These are phyloP conservation scores for Cranoglanis bouderius DNA, from an alignment of 2,113 vertebrate genomes.

Conservation along the genomic window DNA sequence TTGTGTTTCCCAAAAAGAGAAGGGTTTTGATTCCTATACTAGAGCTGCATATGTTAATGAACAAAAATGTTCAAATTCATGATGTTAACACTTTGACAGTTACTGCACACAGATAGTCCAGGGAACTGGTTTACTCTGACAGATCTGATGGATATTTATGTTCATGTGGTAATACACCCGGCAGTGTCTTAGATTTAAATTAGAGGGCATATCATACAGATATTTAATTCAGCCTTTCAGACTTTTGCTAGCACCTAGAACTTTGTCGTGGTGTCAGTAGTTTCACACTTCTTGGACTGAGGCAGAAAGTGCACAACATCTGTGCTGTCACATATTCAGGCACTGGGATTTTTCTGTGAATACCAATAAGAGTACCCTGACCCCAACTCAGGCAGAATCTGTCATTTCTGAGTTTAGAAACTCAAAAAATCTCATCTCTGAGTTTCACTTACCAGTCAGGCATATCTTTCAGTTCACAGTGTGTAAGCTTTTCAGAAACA, in stretches of 20 bases:
- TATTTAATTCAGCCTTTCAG: neutral
- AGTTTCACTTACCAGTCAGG: neutral
- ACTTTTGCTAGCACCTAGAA: neutral
- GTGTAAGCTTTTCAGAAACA: neutral
- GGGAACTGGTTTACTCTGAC: neutral
- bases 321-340: neutral
- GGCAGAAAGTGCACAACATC: neutral
- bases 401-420: neutral
- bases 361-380: neutral
- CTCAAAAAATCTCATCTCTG: neutral
- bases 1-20: too few species aligned
- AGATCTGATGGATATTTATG: neutral
- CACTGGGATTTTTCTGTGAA: neutral
- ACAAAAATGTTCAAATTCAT: too few species aligned
- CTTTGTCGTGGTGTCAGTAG: neutral
- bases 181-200: neutral
- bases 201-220: neutral
- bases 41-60: neutral
- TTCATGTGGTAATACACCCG: neutral
- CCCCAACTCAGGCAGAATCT: neutral
- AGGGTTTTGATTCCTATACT: neutral
- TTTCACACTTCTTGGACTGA: neutral
- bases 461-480: neutral
- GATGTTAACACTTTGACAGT: neutral
- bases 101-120: neutral